phyloP scores from a whole-genome alignment of 2,888 invertebrate species.

The Molorchus minor region DNA sequence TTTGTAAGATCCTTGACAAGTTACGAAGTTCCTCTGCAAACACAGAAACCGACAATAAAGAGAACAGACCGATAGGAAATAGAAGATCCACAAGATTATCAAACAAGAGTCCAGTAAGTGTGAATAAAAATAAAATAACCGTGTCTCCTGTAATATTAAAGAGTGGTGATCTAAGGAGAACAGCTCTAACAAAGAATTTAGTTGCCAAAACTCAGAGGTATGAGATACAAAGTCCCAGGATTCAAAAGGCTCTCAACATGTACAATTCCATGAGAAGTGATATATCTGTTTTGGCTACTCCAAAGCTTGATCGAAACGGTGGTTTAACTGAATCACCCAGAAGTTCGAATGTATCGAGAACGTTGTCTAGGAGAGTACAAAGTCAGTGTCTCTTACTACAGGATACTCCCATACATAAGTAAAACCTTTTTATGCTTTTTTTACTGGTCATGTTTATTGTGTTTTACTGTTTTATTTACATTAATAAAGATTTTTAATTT shows the following conservation, averaged over 20 bases:
- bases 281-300: conserved; percentile 27
- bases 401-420: conserved; percentile 28
- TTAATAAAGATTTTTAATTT: too few relatives aligned
- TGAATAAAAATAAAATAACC: conserved; percentile 19
- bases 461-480: neutral
- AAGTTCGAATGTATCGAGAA: conserved; percentile 19
- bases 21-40: neutral
- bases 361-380: conserved; percentile 30
- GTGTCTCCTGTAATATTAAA: conserved; percentile 30
- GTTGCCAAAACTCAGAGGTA: conserved; percentile 26
- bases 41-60: conserved; percentile 3
- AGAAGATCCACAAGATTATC: conserved; percentile 22
- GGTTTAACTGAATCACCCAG: conserved; percentile 16
- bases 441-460: neutral
- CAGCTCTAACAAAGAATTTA: conserved; percentile 36
- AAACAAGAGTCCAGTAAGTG: conserved; percentile 20
- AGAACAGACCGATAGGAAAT: conserved; percentile 7
- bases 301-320: conserved; percentile 26
- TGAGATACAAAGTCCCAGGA: conserved; percentile 24
- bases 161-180: conserved; percentile 30
- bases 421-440: conserved; percentile 2
- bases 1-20: neutral
- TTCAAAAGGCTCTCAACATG: conserved; percentile 27
- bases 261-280: conserved; percentile 25
- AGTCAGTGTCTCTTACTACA: conserved; percentile 32